Evolutionary conservation across 2,888 invertebrate species (phyloP), one percentile per base, ranked within the genome.

Genomic region (Macroteleia sp.): DNA sequence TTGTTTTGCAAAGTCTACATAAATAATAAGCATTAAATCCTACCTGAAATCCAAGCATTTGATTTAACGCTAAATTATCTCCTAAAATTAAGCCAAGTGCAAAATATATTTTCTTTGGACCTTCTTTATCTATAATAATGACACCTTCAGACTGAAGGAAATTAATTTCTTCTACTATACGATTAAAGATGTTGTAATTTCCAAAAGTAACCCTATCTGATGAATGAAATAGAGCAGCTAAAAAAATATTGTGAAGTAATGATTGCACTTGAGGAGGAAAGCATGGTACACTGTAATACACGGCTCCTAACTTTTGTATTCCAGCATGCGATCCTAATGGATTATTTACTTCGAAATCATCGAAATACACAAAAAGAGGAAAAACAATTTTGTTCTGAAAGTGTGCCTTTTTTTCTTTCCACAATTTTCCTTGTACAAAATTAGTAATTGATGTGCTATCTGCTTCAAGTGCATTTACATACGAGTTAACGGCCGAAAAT

Each of bases 31-130:
- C 16, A 3, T 39, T 32, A 25, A 25, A 25, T 5, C 25, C 6
- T 25, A 5, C 25, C 4, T 5, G 4, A 6, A 25, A 25, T 25
- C 52, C 52, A 9, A 48, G 20, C 9, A 42, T 17, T 16, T 12
- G 42, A 34, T 44, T 70, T 1, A 70, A 3, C 12, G 48, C 50
- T 17, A 41, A 10, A 50, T 61, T 39, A 17, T 69, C 69, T 1
- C 48, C 69, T 9, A 39, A 9, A 9, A 48, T 56, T 6, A 56
- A 39, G 3, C 16, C 48, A 10, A n/a, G 2, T 8, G 25, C 6
- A 39, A 67, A 54, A 9, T 54, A 56, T 39, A 67, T 12, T 25
- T 10, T 34, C 3, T 32, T 12, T 9, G 8, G 6, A 9, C 4
- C 1, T 4, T 46, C 16, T 5, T 17, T 19, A 17, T 2, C 17